These are phyloP conservation scores for Monodelphis domestica DNA, from an alignment of 2,797 vertebrate genomes.

Conservation along the genomic window DNA sequence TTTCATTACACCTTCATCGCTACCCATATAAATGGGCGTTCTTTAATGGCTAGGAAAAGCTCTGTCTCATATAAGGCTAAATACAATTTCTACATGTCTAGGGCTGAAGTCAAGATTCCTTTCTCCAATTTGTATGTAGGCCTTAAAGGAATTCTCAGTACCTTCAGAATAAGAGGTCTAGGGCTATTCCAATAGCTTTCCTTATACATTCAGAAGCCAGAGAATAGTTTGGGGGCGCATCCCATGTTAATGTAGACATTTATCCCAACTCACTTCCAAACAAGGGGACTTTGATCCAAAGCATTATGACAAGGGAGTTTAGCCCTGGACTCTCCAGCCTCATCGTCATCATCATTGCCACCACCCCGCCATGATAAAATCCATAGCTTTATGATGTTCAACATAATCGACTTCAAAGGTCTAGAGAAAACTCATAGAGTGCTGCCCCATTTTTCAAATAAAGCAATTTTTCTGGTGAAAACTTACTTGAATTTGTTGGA, in stretches of 20 bases:
- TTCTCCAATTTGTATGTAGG: not conserved
- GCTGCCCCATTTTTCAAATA: too few species aligned
- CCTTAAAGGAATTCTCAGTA: not conserved
- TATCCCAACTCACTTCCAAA: not conserved
- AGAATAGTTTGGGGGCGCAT: not conserved
- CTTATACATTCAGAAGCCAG: not conserved
- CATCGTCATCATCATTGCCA: not conserved
- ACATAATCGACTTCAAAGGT: not conserved
- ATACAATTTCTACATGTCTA: constrained; percentile 35
- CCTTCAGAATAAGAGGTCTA: not conserved
- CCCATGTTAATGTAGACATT: not conserved
- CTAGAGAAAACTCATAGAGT: too few species aligned
- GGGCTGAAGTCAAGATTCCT: constrained; percentile 26
- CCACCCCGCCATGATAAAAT: not conserved
- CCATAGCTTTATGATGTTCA: not conserved
- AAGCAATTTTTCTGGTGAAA: too few species aligned
- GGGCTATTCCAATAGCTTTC: not conserved
- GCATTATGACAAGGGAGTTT: not conserved
- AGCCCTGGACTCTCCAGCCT: not conserved
- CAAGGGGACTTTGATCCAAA: not conserved
- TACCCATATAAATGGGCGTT: constrained; percentile 1
- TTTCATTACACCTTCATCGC: not conserved
- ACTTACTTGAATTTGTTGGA: too few species aligned
- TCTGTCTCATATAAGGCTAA: not conserved
- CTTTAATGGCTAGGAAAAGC: not conserved